Evolutionary conservation across 2,113 vertebrate genomes (phyloP), one percentile per base, ranked within the genome.

Genomic region (Pleuronectes platessa): DNA sequence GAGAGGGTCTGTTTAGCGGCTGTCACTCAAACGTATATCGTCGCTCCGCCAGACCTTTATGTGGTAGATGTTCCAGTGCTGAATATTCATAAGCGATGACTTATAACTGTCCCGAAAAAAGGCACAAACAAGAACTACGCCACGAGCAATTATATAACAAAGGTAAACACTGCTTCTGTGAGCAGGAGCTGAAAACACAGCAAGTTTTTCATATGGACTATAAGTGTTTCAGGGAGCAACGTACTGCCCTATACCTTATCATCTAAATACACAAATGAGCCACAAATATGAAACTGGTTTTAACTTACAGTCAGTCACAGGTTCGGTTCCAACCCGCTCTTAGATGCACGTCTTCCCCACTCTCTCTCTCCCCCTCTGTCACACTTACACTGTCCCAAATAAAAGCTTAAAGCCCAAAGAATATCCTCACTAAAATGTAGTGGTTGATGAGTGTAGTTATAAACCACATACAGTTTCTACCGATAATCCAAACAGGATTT

Each of bases 21-120:
- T 93, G 88, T 83, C 92, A 91, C 83, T 90, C 90, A 90, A 81
- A 68, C 72, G 55, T 70, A 87, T 79, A 88, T 82, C 63, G 78
- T 86, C 85, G 58, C 77, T 69, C 76, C 77, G 53, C 61, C 7
- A 63, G 66, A 40, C 64, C 87, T 76, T 83, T 79, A 91, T 78
- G 67, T 24, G 2, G 7, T 63, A 56, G 60, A 86, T 66, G 68
- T 65, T 71, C 76, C 20, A 15, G 3, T 12, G 2, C 40, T 87
- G 76, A 85, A 89, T 89, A 90, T 86, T 89, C 82, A 88, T 78
- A 20, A 27, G 18, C 3, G 0, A 58, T n/a, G 37, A 77, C 45
- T 70, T 65, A 21, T 27, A 72, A 75, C 18, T 18, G 18, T 37
- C 14, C 47, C 18, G 10, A 73, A 67, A 56, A 74, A 61, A 35